Base-by-base conservation (phyloP, 2,113 vertebrate species). In the Heterochromis multidens region DNA sequence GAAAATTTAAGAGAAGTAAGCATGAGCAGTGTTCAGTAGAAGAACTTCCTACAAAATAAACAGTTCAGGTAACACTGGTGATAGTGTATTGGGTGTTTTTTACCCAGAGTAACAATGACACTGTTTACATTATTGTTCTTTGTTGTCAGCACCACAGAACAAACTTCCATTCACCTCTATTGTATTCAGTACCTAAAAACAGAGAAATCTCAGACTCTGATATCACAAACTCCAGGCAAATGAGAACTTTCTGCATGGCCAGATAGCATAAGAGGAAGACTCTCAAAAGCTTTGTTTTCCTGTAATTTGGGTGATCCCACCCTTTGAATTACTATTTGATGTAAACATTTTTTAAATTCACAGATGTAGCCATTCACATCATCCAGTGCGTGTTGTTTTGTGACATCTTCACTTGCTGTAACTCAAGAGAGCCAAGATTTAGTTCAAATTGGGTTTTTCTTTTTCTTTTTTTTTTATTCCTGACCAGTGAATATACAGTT, bases 341-440 rank as follows among this genome's bases (percentile, higher is more conserved):
- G 70, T 74, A 74, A 74, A 54, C 43, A 52, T n/a, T 31, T n/a
- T 17, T 33, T 31, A 74, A 52, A 74, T 27, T 59, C 43, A 83
- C 83, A 80, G 54, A 87, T 79, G 74, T 74, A 90, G 52, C 52
- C 63, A 19, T 60, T 78, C 31, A 56, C 17, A 56, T 77, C 46
- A 35, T 58, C 25, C 14, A 65, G 33, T 16, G 14, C 46, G 59
- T 49, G 21, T 17, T 78, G 16, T 70, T 70, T 43, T 60, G 27
- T 84, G 40, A 16, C 13, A 31, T 67, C 29, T 10, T 61, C 16
- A 60, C 27, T 25, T 4, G 25, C 1, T 40, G 1, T 58, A 23
- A 52, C 5, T 21, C 17, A 58, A 58, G n/a, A 27, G 40, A 58
- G 54, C 37, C 58, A 58, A 40, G 54, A 35, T 25, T 77, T 58